Evolutionary conservation across 2,797 vertebrate genomes (phyloP), one percentile per base, ranked within the genome.

Genomic region (Sebastolobus altivelis): DNA sequence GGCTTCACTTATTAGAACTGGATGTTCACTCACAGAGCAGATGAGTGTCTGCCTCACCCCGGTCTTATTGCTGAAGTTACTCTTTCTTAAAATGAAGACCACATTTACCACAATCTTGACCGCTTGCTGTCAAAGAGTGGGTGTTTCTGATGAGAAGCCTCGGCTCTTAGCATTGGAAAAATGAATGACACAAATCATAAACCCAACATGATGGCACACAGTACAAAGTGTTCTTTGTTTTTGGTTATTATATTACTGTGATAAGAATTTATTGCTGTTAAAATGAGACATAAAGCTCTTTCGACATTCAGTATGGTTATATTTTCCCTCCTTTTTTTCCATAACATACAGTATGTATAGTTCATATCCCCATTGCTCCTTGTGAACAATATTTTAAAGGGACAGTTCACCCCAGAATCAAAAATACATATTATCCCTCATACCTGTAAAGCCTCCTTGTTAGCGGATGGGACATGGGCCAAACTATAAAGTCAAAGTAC

Each of bases 91-190:
- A 27, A 25, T 9, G 6, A 65, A 14, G 14, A 56, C 66, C 60
- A 63, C 22, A 54, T 72, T 40, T 35, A 22, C 40, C 18, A 35
- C 27, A 74, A 77, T 31, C 14, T 8, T 46, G 18, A 16, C 62
- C 37, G 22, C 55, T n/a, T 29, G 58, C 63, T 65, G 66, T 71
- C 9, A 20, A 33, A 59, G 18, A 58, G 29, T 49, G 8, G 8
- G 63, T 60, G 46, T 77, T 70, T 63, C 49, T 67, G 38, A 52
- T 62, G 33, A 55, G 25, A 52, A 11, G 38, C 25, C 40, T 52
- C 12, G 12, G 67, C 11, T 61, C 25, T 27, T 52, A 29, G 27
- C 27, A 16, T 65, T 35, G 10, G 31, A 59, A 33, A 40, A 59
- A 63, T 46, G 43, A 29, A n/a, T 56, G 29, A 14, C 10, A 49